A percentile compares a stretch with the other conserved stretches of the same genome.
These are phyloP conservation scores for Furnarius figulus DNA, from an alignment of 2,113 vertebrate species.

Conservation along the genomic window DNA sequence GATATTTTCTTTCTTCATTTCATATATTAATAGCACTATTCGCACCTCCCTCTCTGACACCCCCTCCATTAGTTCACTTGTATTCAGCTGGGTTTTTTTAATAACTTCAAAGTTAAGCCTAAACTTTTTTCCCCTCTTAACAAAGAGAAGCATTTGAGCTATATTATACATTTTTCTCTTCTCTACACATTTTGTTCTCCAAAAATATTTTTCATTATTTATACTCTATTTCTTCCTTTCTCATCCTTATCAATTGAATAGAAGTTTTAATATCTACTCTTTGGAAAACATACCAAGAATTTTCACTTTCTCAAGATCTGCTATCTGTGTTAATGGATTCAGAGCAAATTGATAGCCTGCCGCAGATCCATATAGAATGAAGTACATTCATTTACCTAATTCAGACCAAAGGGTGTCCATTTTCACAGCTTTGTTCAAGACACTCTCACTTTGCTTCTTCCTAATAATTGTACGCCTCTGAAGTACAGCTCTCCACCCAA, in stretches of 20 bases:
- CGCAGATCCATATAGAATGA: background rate
- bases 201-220: background rate
- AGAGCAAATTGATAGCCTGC: background rate
- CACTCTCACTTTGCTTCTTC: background rate
- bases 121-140: background rate
- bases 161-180: background rate
- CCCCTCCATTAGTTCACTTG: background rate
- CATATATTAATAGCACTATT: background rate
- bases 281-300: background rate
- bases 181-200: background rate
- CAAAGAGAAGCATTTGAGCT: background rate
- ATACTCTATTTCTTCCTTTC: background rate
- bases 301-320: background rate
- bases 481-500: background rate
- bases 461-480: background rate
- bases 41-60: background rate
- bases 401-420: background rate
- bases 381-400: background rate
- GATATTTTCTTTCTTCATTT: background rate
- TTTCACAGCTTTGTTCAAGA: background rate
- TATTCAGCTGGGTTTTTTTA: background rate
- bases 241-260: background rate
- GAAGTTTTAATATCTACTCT: background rate
- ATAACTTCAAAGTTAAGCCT: background rate
- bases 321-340: background rate